Evolutionary conservation across 2,888 invertebrate genomes (phyloP).

Genomic region (Argynnis bischoffii): DNA sequence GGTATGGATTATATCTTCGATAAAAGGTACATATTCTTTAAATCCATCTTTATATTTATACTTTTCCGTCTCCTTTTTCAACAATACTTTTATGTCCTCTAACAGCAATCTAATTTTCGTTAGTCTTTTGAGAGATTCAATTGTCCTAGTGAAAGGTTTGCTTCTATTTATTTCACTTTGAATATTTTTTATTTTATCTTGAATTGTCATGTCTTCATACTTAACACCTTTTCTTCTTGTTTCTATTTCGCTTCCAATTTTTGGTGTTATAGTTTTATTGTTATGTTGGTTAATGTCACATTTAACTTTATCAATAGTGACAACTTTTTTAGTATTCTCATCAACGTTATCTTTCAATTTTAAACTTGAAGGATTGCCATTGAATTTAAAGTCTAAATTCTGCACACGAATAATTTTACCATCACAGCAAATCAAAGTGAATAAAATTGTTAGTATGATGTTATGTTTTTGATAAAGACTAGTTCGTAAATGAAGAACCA

Average conservation of each 20-base stretch:
- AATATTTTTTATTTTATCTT: background rate
- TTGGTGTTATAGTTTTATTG: background rate
- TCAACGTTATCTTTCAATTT: background rate
- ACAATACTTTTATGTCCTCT: slow-evolving; percentile 4
- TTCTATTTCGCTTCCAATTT: background rate
- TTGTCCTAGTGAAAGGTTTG: background rate
- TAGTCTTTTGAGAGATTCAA: background rate
- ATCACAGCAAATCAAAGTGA: background rate
- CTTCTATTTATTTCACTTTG: background rate
- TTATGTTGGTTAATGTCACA: background rate
- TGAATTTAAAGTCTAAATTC: slow-evolving; percentile 8
- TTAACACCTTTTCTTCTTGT: background rate
- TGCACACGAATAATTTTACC: background rate
- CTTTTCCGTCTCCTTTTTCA: background rate
- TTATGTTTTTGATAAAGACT: background rate
- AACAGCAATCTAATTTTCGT: slow-evolving; percentile 2
- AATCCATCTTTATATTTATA: background rate
- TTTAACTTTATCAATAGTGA: background rate
- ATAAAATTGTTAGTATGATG: background rate
- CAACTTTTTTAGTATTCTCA: background rate
- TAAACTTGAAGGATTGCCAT: background rate
- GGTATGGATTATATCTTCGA: background rate
- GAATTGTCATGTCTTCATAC: background rate
- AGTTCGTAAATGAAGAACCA: slow-evolving; percentile 2
- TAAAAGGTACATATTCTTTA: slow-evolving; percentile 8